Evolutionary conservation across 2,888 invertebrate species (phyloP), one percentile per base, ranked within the genome.

Genomic region (Parapristionchus giblindavisi): DNA sequence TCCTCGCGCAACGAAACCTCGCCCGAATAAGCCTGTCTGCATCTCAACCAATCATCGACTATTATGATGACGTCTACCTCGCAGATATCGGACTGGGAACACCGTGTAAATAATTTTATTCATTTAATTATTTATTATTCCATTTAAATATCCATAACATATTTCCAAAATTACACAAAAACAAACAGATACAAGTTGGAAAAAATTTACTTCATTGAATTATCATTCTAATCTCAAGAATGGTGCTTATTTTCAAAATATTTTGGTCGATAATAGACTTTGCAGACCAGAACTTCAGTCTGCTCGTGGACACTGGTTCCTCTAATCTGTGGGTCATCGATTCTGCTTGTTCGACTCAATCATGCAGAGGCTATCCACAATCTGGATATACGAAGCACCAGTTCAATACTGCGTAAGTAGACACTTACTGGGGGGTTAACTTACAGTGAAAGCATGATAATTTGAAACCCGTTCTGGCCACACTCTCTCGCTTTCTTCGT

Each of bases 221-320:
- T n/a, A n/a, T n/a, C n/a, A n/a, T n/a, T n/a, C n/a, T n/a, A n/a
- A n/a, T n/a, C n/a, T n/a, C n/a, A n/a, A n/a, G n/a, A n/a, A n/a
- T n/a, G n/a, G n/a, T n/a, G n/a, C n/a, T n/a, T n/a, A n/a, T n/a
- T n/a, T n/a, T n/a, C n/a, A n/a, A n/a, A n/a, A n/a, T n/a, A n/a
- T n/a, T n/a, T n/a, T n/a, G n/a, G n/a, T n/a, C n/a, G n/a, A n/a
- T n/a, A n/a, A n/a, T n/a, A n/a, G n/a, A n/a, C n/a, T 21, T 38
- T 61, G 17, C 60, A 61, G 61, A n/a, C 3, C 61, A 61, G 24
- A 61, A 61, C 61, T 61, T 61, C 17, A 61, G 38, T 5, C 38
- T 61, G 1, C 61, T 61, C 61, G 61, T 61, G 6, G 61, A 61
- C 61, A 61, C 61, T 38, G 61, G 61, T 3, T 61, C 61, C 1